Evolutionary conservation across 2,888 invertebrate genomes (phyloP), one percentile per base, ranked within the genome.

Genomic region (Ornithoptera priamus): DNA sequence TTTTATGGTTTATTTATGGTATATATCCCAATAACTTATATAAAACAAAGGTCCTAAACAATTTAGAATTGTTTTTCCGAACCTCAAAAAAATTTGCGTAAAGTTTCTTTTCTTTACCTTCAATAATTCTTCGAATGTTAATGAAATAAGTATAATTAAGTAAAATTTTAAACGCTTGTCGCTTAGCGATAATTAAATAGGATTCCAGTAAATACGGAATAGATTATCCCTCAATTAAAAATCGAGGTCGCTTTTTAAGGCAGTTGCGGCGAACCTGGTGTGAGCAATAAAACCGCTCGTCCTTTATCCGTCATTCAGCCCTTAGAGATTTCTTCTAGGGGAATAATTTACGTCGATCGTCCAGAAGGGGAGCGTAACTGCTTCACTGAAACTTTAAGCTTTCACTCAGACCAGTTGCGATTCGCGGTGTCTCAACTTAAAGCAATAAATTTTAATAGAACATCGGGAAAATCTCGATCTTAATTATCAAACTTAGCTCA

Each of bases 321-420:
- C 92, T 89, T 86, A 78, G 91, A 90, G 90, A 90, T 91, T 91
- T 90, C 90, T 91, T 91, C 89, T 87, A 85, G 86, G 86, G 85
- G 90, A 90, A 90, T 92, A 92, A 92, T 92, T 92, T 90, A 92
- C 92, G 90, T 89, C 89, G 92, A 91, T 92, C 92, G 90, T 77
- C 84, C 85, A 82, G 86, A 88, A 88, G 90, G 90, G 90, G 89
- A 89, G 86, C 87, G 89, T 88, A 89, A 91, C 90, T 90, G 90
- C 90, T 88, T 89, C 85, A 88, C 87, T 89, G 90, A 91, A 92
- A 91, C 91, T 92, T 92, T 90, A 90, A 91, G 91, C 90, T 89
- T 90, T 88, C 89, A 87, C 87, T 90, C 88, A 88, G 86, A 86
- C 86, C 83, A 84, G 86, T 84, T 85, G 85, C 86, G 89, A 89